phyloP scores from a whole-genome alignment of 2,113 vertebrate species.

The Scortum barcoo region DNA sequence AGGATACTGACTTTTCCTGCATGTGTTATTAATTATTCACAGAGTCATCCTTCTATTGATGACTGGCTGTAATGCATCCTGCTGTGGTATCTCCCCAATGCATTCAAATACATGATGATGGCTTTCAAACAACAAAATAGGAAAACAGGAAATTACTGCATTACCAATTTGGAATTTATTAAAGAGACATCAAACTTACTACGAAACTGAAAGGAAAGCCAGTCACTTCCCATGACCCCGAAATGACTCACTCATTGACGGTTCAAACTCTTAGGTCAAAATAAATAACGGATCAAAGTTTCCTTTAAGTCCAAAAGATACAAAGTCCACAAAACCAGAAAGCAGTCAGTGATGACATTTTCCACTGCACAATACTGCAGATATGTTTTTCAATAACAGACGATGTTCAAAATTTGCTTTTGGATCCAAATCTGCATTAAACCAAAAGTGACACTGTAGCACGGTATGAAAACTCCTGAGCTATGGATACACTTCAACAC shows the following conservation, averaged over 20 bases:
- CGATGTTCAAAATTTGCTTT: neutral
- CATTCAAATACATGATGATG: constrained; percentile 14
- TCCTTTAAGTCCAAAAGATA: neutral
- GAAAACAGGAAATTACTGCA: neutral
- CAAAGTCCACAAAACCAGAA: neutral
- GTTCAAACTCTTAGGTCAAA: neutral
- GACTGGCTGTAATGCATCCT: constrained; percentile 55
- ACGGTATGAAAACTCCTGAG: neutral
- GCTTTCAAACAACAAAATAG: constrained; percentile 31
- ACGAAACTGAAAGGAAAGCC: neutral
- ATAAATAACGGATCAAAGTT: constrained; percentile 4
- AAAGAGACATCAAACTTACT: neutral
- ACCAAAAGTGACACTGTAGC: neutral
- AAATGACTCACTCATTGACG: constrained; percentile 14
- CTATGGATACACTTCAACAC: neutral
- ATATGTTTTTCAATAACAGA: neutral
- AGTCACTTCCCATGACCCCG: constrained; percentile 24
- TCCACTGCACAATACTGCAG: neutral
- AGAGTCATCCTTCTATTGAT: constrained; percentile 60
- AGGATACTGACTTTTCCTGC: constrained; percentile 47
- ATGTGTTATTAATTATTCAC: constrained; percentile 74
- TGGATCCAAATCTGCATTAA: neutral
- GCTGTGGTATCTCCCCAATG: constrained; percentile 43
- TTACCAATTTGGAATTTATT: neutral
- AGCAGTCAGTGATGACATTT: neutral